Evolutionary conservation across 2,888 invertebrate species (phyloP).

Genomic region (Nebria salina): DNA sequence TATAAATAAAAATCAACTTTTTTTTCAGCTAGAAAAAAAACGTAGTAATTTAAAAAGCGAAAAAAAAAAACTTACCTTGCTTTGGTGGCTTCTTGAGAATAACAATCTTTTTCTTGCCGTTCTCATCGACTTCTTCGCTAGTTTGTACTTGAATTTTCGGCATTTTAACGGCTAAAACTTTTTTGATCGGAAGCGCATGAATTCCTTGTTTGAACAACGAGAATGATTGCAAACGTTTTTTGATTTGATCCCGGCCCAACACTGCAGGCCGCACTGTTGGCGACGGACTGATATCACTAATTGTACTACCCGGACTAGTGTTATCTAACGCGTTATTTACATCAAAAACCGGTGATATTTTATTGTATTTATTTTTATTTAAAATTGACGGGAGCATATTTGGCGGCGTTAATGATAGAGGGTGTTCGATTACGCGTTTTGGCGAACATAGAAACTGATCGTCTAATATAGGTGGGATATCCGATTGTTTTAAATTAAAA

Average conservation of each 20-base stretch:
- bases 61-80: constrained; percentile 48
- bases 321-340: background rate
- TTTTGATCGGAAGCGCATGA: constrained; percentile 47
- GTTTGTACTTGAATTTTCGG: constrained; percentile 45
- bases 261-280: constrained; percentile 40
- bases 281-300: constrained; percentile 8
- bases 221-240: constrained; percentile 58
- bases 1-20: background rate
- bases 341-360: background rate
- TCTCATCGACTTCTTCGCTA: constrained; percentile 49
- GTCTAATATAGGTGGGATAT: background rate
- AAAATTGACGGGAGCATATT: constrained; percentile 26
- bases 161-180: constrained; percentile 38
- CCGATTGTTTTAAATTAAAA: background rate
- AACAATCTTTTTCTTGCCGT: constrained; percentile 48
- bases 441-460: background rate
- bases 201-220: constrained; percentile 51
- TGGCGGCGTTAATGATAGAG: constrained; percentile 11
- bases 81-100: constrained; percentile 50
- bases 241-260: constrained; percentile 55
- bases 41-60: constrained; percentile 2
- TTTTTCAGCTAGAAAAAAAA: background rate
- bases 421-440: background rate
- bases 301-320: constrained; percentile 14
- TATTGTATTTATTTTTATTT: constrained; percentile 18